Percentiles rank a stretch among this genome's conserved stretches.
Evolutionary conservation across 53 echinoderm and acorn worm species (phyloP).

Genomic region (Pentamera pediparva): DNA sequence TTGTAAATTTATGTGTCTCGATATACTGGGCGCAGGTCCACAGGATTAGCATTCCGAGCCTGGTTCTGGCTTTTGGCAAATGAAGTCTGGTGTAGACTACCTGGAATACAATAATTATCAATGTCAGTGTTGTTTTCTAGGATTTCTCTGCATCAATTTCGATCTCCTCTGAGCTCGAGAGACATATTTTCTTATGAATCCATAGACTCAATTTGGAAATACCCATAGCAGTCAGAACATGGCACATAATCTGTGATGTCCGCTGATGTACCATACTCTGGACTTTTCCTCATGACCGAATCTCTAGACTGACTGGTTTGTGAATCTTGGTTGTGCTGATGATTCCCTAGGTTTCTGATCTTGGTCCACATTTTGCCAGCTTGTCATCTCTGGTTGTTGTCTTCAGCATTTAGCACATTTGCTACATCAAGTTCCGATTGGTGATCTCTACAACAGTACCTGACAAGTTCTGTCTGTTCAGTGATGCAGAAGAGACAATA

Average conservation of each 20-base stretch:
- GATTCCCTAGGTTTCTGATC: conserved; percentile 37
- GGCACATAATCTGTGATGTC: conserved; percentile 13
- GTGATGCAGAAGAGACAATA: too few relatives aligned
- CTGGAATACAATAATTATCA: too few relatives aligned
- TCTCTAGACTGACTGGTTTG: neutral
- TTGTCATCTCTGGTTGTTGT: neutral
- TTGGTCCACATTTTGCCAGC: conserved; percentile 27
- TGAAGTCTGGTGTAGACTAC: too few relatives aligned
- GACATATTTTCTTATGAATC: neutral
- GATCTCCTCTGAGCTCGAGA: neutral
- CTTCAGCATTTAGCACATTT: conserved; percentile 24
- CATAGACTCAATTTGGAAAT: conserved; percentile 4
- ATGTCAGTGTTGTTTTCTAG: too few relatives aligned
- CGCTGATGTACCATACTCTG: neutral
- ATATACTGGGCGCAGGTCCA: too few relatives aligned
- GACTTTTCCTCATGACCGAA: conserved; percentile 29
- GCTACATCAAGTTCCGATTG: conserved; percentile 19
- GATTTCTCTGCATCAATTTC: neutral
- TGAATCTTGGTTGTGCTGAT: conserved; percentile 30
- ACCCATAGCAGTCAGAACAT: conserved; percentile 25
- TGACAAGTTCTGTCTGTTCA: conserved; percentile 24
- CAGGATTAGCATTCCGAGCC: too few relatives aligned
- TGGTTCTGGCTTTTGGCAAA: too few relatives aligned
- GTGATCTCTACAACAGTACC: conserved; percentile 26
- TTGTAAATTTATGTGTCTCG: too few relatives aligned